phyloP scores from a whole-genome alignment of 37 sponge, comb jelly and placozoan genomes.

The Ianthella basta region DNA sequence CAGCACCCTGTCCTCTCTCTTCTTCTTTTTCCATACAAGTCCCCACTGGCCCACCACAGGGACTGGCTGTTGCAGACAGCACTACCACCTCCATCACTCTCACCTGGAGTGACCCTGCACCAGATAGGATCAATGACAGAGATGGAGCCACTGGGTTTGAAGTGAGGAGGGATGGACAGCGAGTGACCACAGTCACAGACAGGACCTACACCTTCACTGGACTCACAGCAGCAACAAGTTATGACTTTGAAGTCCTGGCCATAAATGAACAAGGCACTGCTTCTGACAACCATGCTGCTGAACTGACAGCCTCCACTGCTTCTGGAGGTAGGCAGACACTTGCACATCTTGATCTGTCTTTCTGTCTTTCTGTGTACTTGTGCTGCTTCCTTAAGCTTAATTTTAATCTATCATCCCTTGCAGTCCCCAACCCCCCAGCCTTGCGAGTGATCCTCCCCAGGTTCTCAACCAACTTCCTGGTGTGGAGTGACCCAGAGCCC shows the following conservation, averaged over 20 bases:
- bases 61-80: neutral
- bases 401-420: too few relatives aligned
- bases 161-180: neutral
- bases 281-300: conserved; percentile 1
- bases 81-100: conserved; percentile 13
- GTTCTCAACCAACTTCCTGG: neutral
- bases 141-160: conserved; percentile 27
- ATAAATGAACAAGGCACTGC: conserved; percentile 24
- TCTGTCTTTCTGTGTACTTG: too few relatives aligned
- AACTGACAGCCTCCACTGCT: neutral
- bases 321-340: conserved; percentile 13
- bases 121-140: conserved; percentile 11
- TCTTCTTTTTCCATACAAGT: too few relatives aligned
- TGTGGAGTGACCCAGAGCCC: neutral
- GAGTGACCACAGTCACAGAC: neutral
- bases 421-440: neutral
- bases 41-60: conserved; percentile 26
- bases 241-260: neutral
- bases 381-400: too few relatives aligned
- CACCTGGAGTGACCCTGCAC: conserved; percentile 19
- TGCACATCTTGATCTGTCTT: too few relatives aligned
- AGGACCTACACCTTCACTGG: conserved; percentile 7
- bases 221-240: neutral
- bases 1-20: too few relatives aligned
- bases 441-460: neutral